Percentiles rank a stretch among this genome's conserved stretches.
phyloP scores from a whole-genome alignment of 2,888 invertebrate genomes.

The Mongoloraphidia duomilia region DNA sequence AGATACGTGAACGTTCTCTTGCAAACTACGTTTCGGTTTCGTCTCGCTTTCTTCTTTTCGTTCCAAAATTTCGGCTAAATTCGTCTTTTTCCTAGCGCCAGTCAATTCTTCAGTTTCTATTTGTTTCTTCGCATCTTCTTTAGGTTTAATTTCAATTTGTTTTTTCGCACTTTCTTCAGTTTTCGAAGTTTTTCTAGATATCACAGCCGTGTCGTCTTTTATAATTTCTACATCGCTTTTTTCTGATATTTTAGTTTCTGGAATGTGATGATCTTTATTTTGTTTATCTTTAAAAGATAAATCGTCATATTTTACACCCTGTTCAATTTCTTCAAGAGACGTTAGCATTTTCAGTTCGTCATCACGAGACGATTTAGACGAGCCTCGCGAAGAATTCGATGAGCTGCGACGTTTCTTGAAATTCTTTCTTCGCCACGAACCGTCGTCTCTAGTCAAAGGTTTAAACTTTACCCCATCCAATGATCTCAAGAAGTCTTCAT shows the following conservation, averaged over 20 bases:
- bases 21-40: constrained; percentile 30
- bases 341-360: constrained; percentile 49
- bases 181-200: neutral
- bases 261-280: neutral
- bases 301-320: constrained; percentile 2
- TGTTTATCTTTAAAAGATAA: neutral
- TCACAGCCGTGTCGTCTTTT: neutral
- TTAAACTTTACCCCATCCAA: constrained; percentile 48
- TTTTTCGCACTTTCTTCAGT: neutral
- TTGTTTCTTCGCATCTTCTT: neutral
- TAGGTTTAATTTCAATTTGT: neutral
- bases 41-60: constrained; percentile 2
- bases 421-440: constrained; percentile 42
- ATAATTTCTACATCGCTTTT: neutral
- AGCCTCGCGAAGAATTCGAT: constrained; percentile 40
- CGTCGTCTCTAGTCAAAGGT: constrained; percentile 44
- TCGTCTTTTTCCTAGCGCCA: constrained; percentile 17
- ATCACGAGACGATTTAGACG: constrained; percentile 45
- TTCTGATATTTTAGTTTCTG: neutral
- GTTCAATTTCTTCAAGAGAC: constrained; percentile 47
- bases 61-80: constrained; percentile 37
- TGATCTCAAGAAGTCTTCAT: constrained; percentile 35
- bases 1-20: constrained; percentile 17
- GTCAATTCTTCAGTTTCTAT: neutral
- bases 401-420: constrained; percentile 43